Conservation (phyloP, 2,113 vertebrate species). For the Triplophysa rosa region DNA sequence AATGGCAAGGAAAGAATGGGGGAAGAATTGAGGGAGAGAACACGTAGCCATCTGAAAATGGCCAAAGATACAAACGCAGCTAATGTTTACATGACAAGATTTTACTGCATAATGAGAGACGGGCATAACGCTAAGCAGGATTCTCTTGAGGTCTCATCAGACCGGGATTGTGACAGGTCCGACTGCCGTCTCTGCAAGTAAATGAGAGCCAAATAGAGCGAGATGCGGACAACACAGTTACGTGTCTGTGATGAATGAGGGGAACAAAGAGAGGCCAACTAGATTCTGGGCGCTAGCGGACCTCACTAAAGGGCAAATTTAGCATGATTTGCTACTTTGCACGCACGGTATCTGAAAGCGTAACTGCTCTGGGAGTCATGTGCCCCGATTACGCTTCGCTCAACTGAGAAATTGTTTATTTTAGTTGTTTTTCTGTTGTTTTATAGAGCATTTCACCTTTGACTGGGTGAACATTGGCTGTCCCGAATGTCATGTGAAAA, state of each 20-base stretch:
- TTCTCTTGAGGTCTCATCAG: constrained; percentile 61
- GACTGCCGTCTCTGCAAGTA: constrained; percentile 27
- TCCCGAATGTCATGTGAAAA: constrained; percentile 14
- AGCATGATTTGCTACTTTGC: constrained; percentile 61
- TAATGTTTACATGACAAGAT: constrained; percentile 16
- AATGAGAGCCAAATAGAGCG: constrained; percentile 15
- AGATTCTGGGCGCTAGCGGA: constrained; percentile 51
- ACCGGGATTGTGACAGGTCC: constrained; percentile 38
- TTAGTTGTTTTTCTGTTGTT: not conserved
- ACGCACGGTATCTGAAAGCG: constrained; percentile 62
- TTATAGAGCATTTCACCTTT: constrained; percentile 30
- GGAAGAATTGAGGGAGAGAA: not conserved
- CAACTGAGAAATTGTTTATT: constrained; percentile 5
- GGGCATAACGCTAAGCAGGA: not conserved
- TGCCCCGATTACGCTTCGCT: constrained; percentile 38
- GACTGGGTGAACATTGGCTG: constrained; percentile 2
- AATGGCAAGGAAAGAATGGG: not conserved
- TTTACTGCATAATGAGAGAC: constrained; percentile 46
- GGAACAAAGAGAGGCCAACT: constrained; percentile 37
- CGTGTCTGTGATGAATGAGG: constrained; percentile 21
- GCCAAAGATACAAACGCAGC: not conserved
- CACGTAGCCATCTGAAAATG: not conserved
- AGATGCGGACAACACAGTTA: not conserved
- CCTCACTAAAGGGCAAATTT: constrained; percentile 62
- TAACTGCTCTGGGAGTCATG: constrained; percentile 40